Conservation (phyloP, 2,797 vertebrate genomes). For the Tragopan temminckii region DNA sequence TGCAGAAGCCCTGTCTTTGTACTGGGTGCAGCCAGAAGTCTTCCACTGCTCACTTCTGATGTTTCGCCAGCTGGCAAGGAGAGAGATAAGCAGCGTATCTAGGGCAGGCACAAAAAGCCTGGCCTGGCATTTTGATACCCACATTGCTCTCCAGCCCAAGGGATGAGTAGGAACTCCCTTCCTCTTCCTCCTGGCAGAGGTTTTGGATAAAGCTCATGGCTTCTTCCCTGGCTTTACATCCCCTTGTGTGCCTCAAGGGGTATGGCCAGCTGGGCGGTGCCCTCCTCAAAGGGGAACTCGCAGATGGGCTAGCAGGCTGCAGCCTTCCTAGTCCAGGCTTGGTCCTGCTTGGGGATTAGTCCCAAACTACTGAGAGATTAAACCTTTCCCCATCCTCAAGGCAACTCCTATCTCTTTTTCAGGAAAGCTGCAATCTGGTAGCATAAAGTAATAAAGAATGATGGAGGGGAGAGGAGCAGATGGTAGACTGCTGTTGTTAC, state of each 20-base stretch:
- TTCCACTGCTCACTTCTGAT: not conserved
- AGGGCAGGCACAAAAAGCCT: not conserved
- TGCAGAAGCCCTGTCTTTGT: not conserved
- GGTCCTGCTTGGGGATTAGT: not conserved
- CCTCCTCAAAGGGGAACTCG: not conserved
- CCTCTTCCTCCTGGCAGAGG: not conserved
- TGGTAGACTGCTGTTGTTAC: not conserved
- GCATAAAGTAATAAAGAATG: not conserved
- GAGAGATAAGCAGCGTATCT: not conserved
- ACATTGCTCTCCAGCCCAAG: not conserved
- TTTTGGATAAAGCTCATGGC: not conserved
- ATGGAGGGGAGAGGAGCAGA: not conserved
- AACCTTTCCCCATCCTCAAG: not conserved
- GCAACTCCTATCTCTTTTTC: not conserved
- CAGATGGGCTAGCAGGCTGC: not conserved
- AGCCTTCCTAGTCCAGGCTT: not conserved
- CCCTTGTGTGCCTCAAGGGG: not conserved
- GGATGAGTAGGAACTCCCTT: not conserved
- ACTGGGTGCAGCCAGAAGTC: not conserved
- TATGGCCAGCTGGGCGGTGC: fast-evolving
- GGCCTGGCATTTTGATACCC: not conserved
- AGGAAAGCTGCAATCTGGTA: not conserved
- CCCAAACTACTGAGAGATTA: not conserved
- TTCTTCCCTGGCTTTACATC: not conserved
- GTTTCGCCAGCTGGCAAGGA: fast-evolving